Base-by-base conservation (phyloP, 2,797 vertebrate species). In the Aldrovandia affinis region DNA sequence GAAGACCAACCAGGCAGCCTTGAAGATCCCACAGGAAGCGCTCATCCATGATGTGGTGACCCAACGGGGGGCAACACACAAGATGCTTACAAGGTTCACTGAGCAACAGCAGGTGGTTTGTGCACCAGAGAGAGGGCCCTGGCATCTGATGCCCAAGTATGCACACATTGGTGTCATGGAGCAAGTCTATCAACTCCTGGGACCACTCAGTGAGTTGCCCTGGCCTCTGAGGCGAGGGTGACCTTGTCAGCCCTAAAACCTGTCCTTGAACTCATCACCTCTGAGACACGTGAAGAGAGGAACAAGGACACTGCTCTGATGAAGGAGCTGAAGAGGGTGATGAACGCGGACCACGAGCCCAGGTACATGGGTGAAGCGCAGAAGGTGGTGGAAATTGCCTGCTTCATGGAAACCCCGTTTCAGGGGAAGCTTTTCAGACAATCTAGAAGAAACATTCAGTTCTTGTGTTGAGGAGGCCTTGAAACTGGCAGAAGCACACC, bases 61-160 rank as follows among this genome's bases (percentile, higher is more conserved):
- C 83, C 80, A 83, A 28, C 61, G 59, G 9, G 18, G 81, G 86
- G 85, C 83, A 42, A 83, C 68, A 70, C 42, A 28, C 83, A 30
- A 85, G 57, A 88, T 89, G 30, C 30, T 88, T 77, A 82, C 44
- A 57, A 81, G 82, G 80, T 85, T 86, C 65, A 2, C 63, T 18
- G 70, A 88, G 80, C 81, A 88, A 12, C 81, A 85, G 78, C 78
- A 86, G 83, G 75, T 89, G 79, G 83, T 90, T 86, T 89, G 90
- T 85, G 75, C 39, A 22, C 42, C 59, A 86, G 86, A 87, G 52
- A 83, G 73, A 55, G 50, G 5, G 47, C 68, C 81, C 6, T 81
- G 81, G 68, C 59, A 87, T 86, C 77, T 79, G 0, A n/a, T n/a
- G n/a, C n/a, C n/a, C n/a, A n/a, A n/a, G n/a, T n/a, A n/a, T n/a